Evolutionary conservation across 2,888 invertebrate species (phyloP).

Genomic region (Drosophila paramelanica): DNA sequence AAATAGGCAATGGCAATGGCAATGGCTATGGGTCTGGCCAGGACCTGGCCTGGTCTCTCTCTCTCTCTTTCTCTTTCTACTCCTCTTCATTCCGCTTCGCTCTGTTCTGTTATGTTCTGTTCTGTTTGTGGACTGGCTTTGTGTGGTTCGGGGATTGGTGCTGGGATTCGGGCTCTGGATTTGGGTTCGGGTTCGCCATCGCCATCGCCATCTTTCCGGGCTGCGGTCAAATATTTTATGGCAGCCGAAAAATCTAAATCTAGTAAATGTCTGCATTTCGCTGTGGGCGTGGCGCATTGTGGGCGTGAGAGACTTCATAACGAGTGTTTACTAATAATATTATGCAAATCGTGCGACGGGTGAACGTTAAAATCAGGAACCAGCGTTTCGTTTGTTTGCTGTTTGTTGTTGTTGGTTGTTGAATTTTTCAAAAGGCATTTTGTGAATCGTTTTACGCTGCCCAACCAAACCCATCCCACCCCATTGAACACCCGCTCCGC

Average conservation of each 20-base stretch:
- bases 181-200: conserved; percentile 37
- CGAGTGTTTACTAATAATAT: conserved; percentile 81
- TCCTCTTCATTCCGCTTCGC: too few species aligned
- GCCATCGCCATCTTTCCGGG: conserved; percentile 50
- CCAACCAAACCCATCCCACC: conserved; percentile 5
- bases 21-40: conserved; percentile 13
- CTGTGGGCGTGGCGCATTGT: conserved; percentile 22
- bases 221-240: conserved; percentile 79
- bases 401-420: conserved; percentile 51
- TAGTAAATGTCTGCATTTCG: conserved; percentile 71
- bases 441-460: conserved; percentile 66
- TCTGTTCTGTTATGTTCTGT: conserved; percentile 3
- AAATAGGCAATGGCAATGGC: conserved; percentile 67
- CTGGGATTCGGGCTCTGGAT: conserved; percentile 28
- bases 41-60: conserved; percentile 5
- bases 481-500: too few species aligned
- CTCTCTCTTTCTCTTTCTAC: too few species aligned
- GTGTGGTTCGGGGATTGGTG: conserved; percentile 5
- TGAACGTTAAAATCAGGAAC: conserved; percentile 47
- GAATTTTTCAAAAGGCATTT: conserved; percentile 77
- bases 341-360: conserved; percentile 74
- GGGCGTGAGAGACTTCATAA: conserved; percentile 67
- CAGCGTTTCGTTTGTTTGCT: conserved; percentile 43
- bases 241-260: conserved; percentile 73
- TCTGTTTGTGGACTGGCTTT: neutral